These are phyloP conservation scores for Borostomias antarcticus DNA, from an alignment of 2,797 vertebrate genomes.

Conservation along the genomic window DNA sequence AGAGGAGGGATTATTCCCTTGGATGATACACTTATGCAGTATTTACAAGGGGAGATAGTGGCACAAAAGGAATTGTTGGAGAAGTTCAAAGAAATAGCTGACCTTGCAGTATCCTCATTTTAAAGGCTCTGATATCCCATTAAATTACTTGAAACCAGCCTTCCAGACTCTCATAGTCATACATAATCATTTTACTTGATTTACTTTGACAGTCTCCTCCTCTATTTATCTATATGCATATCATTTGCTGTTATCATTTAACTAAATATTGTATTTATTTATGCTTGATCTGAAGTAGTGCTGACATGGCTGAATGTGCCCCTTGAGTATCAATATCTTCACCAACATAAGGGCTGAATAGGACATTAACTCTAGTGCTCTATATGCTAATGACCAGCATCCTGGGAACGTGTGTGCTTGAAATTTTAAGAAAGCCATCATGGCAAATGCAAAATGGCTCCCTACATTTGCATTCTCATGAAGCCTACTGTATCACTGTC, in stretches of 20 bases:
- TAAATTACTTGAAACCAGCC: slow-evolving; percentile 6
- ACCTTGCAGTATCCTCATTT: slow-evolving; percentile 10
- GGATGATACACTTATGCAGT: neutral
- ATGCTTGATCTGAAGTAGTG: slow-evolving; percentile 1
- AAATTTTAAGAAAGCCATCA: slow-evolving; percentile 12
- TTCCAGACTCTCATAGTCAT: slow-evolving; percentile 3
- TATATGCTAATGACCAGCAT: slow-evolving; percentile 27
- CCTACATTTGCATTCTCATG: neutral
- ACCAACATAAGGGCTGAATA: slow-evolving; percentile 12
- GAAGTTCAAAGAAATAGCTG: slow-evolving; percentile 6
- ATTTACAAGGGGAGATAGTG: neutral
- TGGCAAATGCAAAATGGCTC: slow-evolving; percentile 1
- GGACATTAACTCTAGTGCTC: slow-evolving; percentile 25
- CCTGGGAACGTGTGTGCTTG: neutral
- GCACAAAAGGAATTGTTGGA: slow-evolving; percentile 3
- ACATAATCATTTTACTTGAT: neutral
- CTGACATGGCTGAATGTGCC: slow-evolving; percentile 23
- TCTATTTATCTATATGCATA: slow-evolving; percentile 3
- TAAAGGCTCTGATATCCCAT: slow-evolving; percentile 8
- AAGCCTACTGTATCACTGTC: neutral
- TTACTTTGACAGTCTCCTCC: slow-evolving; percentile 1
- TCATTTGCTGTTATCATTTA: slow-evolving; percentile 11
- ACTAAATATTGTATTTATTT: slow-evolving; percentile 17
- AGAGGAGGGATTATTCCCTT: neutral
- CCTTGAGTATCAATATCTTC: slow-evolving; percentile 17